Evolutionary conservation across 2,888 invertebrate species (phyloP), one percentile per base, ranked within the genome.

Genomic region (Capitulum mitella): DNA sequence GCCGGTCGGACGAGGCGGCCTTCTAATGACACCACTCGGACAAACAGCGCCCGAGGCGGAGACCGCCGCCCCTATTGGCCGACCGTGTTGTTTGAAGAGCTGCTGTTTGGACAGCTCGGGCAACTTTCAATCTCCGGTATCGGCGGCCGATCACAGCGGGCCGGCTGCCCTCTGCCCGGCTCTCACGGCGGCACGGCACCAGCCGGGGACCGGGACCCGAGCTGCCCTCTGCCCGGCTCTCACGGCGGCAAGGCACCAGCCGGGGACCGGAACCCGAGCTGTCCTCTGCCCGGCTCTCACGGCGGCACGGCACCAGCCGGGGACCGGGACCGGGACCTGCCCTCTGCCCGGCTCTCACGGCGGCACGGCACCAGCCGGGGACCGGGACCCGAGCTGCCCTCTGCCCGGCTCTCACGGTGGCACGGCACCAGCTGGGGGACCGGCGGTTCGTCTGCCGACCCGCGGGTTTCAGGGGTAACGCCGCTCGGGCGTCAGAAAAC

Each of bases 51-150:
- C 51, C n/a, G n/a, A n/a, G 3, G 48, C 48, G 3, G 48, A 5
- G 51, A 51, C 51, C 22, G n/a, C 22, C 19, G 51, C 51, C 64
- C 5, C 64, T 64, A 64, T 64, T 64, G 64, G 64, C 32, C 3
- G 64, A 32, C 14, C 3, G 64, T 16, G 64, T 34, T 64, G 64
- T 64, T 64, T 64, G 64, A 19, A 64, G 64, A 64, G 64, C 64
- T 32, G 32, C 32, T 64, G 64, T 64, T 64, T 64, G 64, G 32
- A 64, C 64, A 34, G 64, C 19, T 19, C 12, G 64, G 34, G 32
- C 32, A 32, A 32, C 19, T 29, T 64, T 64, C 64, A 64, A 64
- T 64, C 34, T 64, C 19, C 19, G 34, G 29, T 29, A 64, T 29
- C 34, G 64, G 34, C 34, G 34, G 19, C 5, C 34, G 34, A 29